phyloP scores from a whole-genome alignment of 2,113 vertebrate species.

The Mirza zaza region DNA sequence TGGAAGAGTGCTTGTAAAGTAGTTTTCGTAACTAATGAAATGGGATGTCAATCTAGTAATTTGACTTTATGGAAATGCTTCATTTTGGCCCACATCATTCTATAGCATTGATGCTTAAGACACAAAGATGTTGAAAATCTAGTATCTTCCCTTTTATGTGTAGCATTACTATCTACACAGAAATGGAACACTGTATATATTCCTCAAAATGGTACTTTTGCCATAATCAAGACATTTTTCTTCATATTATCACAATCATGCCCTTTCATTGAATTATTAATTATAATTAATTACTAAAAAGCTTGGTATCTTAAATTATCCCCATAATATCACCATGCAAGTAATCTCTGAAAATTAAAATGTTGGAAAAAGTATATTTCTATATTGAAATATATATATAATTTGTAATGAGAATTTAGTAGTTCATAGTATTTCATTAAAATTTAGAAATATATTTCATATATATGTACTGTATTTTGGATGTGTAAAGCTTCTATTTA shows the following conservation, averaged over 20 bases:
- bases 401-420: slow-evolving; percentile 58
- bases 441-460: slow-evolving; percentile 74
- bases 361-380: slow-evolving; percentile 37
- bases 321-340: not conserved
- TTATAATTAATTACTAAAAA: slow-evolving; percentile 21
- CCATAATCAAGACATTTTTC: slow-evolving; percentile 7
- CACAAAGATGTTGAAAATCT: not conserved
- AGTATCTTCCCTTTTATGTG: not conserved
- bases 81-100: not conserved
- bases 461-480: slow-evolving; percentile 77
- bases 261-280: not conserved
- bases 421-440: slow-evolving; percentile 39
- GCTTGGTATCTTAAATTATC: not conserved
- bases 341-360: slow-evolving; percentile 2
- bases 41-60: not conserved
- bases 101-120: slow-evolving; percentile 12
- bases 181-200: not conserved
- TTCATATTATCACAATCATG: not conserved
- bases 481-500: slow-evolving; percentile 83
- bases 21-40: not conserved
- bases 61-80: not conserved
- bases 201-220: slow-evolving; percentile 5
- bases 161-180: not conserved
- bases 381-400: slow-evolving; percentile 25
- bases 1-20: slow-evolving; percentile 2